Percentiles rank a stretch among this genome's conserved stretches.
phyloP scores from a whole-genome alignment of 2,888 invertebrate genomes.

The Mimachlamys varia region DNA sequence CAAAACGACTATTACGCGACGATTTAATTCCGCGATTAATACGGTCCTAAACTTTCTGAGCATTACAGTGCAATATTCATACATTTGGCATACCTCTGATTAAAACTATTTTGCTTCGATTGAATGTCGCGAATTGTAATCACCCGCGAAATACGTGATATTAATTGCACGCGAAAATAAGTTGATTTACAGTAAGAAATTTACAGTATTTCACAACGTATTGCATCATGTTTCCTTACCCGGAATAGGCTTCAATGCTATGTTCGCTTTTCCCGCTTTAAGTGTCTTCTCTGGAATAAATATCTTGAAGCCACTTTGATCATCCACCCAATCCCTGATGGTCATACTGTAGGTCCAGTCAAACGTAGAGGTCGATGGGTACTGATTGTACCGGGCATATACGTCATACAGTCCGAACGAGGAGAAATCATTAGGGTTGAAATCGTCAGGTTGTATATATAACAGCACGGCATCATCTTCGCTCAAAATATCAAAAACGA shows the following conservation, averaged over 20 bases:
- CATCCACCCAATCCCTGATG: not conserved
- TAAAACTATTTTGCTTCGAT: no score
- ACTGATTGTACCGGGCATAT: not conserved
- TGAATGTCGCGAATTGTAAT: no score
- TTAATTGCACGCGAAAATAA: no score
- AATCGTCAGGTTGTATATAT: not conserved
- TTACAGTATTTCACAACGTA: no score
- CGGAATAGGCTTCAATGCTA: not conserved
- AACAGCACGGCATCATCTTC: not conserved
- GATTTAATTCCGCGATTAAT: no score
- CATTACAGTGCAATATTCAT: no score
- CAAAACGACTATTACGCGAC: no score
- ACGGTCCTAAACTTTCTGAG: no score
- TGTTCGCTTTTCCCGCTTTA: not conserved
- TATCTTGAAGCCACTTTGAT: not conserved
- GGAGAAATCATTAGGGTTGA: not conserved
- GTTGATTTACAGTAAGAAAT: no score
- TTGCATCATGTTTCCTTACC: no score
- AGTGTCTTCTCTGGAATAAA: not conserved
- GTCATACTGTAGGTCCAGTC: constrained; percentile 13
- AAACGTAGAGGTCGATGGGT: not conserved
- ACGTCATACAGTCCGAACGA: not conserved
- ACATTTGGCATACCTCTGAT: no score
- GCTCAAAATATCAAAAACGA: not conserved
- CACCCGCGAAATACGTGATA: no score